These are phyloP conservation scores for Gopherus flavomarginatus DNA, from an alignment of 2,113 vertebrate species.

Conservation along the genomic window DNA sequence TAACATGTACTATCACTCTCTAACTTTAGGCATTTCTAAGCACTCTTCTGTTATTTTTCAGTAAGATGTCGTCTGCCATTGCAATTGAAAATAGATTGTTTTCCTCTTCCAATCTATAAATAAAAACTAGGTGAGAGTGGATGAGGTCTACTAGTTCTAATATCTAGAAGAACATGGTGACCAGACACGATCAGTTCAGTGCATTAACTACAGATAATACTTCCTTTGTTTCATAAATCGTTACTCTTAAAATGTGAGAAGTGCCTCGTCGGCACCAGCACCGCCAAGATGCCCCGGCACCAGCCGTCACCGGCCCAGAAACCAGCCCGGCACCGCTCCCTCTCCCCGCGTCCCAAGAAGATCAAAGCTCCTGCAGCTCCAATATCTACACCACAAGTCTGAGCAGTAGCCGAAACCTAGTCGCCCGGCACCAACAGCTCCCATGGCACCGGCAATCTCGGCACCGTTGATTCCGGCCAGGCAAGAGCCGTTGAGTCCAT, in stretches of 20 bases:
- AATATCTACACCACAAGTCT: no score
- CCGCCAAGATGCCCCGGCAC: no score
- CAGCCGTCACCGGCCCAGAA: no score
- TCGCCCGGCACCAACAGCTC: no score
- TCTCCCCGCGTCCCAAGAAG: no score
- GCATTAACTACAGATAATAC: background rate
- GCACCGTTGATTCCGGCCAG: no score
- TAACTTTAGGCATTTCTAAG: background rate
- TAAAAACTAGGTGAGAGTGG: background rate
- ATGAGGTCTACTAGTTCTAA: background rate
- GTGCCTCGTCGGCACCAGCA: no score
- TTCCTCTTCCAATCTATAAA: background rate
- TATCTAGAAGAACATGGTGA: background rate
- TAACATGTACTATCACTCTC: background rate
- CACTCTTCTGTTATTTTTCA: constrained; percentile 15
- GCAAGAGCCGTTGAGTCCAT: no score
- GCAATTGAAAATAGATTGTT: background rate
- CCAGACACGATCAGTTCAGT: background rate
- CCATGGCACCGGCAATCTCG: no score
- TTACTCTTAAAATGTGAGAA: background rate
- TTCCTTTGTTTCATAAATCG: background rate
- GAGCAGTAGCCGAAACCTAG: no score
- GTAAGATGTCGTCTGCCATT: constrained; percentile 19
- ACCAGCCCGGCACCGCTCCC: no score
- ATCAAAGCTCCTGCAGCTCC: no score